Evolutionary conservation across 1,140 invertebrate genomes (phyloP), one percentile per base, ranked within the genome.

Genomic region (Triops cancriformis): DNA sequence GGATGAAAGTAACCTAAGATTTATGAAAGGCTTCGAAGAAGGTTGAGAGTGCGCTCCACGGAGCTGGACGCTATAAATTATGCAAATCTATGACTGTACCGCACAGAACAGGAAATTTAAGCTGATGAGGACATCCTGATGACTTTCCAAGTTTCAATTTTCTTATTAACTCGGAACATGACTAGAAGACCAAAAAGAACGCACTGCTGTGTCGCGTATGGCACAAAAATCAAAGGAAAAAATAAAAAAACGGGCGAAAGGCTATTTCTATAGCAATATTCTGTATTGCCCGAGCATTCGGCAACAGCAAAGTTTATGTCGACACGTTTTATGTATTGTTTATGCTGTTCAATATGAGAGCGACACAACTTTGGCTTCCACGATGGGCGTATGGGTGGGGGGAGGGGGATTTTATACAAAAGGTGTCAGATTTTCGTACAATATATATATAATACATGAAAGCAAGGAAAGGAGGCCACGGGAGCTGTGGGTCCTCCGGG

Each of bases 361-460:
- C 31, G 31, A 37, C 31, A 37, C 31, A 37, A 37, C 31, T 37
- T 37, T 37, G 31, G 31, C 51, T 64, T 64, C 23, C 14, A 64
- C 51, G 14, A 64, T 64, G 6, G 51, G 51, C 10, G 18, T 18
- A 9, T 64, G 5, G n/a, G 51, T 18, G 51, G 51, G 23, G 51
- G 18, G 14, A 64, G 18, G n/a, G 18, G 11, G 11, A 45, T 64
- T 37, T 64, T 64, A 64, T 64, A 64, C 51, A 64, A 64, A 64
- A 23, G n/a, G 51, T 18, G n/a, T 18, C 51, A 23, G 51, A n/a
- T 64, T 64, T 64, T 64, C 51, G 51, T 64, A 64, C 51, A 64
- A 64, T 18, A 64, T 64, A 64, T 45, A 45, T 64, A 64, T 64
- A 64, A 64, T 64, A 64, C 51, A 64, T 64, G 10, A 64, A 64